Base-by-base conservation (phyloP, 2,888 invertebrate species). In the Tinea trinotella region DNA sequence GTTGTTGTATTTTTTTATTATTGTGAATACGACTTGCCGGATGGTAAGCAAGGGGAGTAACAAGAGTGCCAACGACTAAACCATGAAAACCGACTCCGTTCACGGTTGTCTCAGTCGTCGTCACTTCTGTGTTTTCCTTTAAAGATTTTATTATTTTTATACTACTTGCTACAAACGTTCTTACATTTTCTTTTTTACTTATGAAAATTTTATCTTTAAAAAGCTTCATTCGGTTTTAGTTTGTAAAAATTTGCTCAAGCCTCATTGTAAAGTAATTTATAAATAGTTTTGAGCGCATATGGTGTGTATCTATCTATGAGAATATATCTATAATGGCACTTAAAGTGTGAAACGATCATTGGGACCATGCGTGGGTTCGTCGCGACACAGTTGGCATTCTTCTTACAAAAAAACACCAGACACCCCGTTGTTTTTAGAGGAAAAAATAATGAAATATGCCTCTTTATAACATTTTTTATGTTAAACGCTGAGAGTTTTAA, bases 391-490 rank as follows among this genome's bases (percentile, higher is more conserved):
- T 76, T 74, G 74, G 74, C 70, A 75, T 77, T 71, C 72, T 66
- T 64, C 66, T 64, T 61, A 77, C 74, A 81, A 83, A 77, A 54
- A 81, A 84, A 80, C 75, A 70, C 65, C 67, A 67, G 79, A 70
- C 81, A 70, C 85, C 85, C 85, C 74, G 84, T 83, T 83, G 85
- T 84, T 83, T 81, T 72, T 78, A 67, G 70, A 71, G 71, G 70
- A 76, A 79, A 79, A 81, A 74, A 74, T 76, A 79, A 82, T 83
- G 81, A 83, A 81, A 76, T 81, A 80, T 80, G 74, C 70, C 67
- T 76, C 65, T 75, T 77, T 78, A 71, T 74, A 67, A 66, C 61
- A 61, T 70, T 83, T 80, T 76, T 76, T 79, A 75, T 74, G 72
- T 74, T 71, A 75, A 79, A 75, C 67, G 69, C 65, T 67, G 69